phyloP scores from a whole-genome alignment of 2,888 invertebrate species.

The Amaurobius ferox region DNA sequence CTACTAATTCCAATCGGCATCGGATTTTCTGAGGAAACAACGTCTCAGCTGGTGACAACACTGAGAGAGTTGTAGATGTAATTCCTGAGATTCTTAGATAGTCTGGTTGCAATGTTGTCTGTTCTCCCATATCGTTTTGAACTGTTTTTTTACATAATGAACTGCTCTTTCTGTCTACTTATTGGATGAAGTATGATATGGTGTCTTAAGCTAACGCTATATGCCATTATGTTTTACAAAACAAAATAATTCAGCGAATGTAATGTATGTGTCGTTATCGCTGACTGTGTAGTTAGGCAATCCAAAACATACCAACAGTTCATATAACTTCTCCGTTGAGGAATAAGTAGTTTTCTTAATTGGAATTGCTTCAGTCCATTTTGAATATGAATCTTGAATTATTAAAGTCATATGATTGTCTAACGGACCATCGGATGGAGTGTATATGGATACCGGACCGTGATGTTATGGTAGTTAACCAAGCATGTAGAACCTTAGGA shows the following conservation, averaged over 20 bases:
- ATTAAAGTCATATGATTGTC: background rate
- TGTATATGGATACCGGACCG: too few species aligned
- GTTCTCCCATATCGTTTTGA: background rate
- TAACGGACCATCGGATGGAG: background rate
- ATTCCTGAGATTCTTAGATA: too few species aligned
- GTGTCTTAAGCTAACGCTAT: background rate
- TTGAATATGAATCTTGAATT: too few species aligned
- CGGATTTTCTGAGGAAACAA: too few species aligned
- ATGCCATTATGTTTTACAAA: background rate
- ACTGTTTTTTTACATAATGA: background rate
- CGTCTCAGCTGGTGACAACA: too few species aligned
- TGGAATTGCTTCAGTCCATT: too few species aligned
- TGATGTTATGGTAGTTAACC: too few species aligned
- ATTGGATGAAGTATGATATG: background rate
- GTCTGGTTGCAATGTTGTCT: background rate
- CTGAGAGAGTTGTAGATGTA: too few species aligned
- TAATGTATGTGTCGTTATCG: background rate
- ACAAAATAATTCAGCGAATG: background rate
- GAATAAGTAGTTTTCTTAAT: background rate
- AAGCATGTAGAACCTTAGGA: background rate
- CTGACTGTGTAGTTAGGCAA: background rate
- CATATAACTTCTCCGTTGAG: too few species aligned
- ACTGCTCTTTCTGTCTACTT: background rate
- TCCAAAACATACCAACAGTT: background rate
- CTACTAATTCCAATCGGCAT: too few species aligned